These are phyloP conservation scores for Melipona quadrifasciata DNA, from an alignment of 1,140 invertebrate genomes.

Conservation along the genomic window DNA sequence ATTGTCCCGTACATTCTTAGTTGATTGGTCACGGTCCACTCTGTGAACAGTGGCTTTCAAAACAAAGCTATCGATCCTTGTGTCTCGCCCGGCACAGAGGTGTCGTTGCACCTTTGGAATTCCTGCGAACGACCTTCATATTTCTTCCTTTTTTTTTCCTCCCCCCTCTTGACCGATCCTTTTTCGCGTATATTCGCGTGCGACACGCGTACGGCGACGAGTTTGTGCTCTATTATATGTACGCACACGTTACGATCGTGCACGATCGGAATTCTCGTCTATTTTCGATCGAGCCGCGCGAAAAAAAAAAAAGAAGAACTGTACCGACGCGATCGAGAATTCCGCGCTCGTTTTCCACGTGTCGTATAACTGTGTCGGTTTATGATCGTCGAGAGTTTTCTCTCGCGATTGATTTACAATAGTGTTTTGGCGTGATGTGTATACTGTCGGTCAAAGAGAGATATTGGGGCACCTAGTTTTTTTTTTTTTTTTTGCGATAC, in stretches of 20 bases:
- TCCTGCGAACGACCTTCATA: slow-evolving; percentile 62
- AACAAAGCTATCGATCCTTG: slow-evolving; percentile 55
- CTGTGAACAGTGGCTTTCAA: slow-evolving; percentile 26
- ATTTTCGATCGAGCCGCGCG: neutral
- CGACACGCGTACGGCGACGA: slow-evolving; percentile 53
- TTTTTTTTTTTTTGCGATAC: no score
- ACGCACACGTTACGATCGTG: slow-evolving; percentile 46
- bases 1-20: slow-evolving; percentile 19
- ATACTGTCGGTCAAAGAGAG: no score
- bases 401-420: neutral
- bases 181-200: slow-evolving; percentile 54
- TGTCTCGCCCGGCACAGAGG: neutral
- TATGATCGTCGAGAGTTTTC: neutral
- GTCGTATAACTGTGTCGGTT: neutral
- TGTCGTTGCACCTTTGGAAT: slow-evolving; percentile 65
- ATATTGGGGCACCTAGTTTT: no score
- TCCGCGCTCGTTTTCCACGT: neutral
- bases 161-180: neutral
- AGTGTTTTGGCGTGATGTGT: neutral
- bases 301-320: slow-evolving; percentile 8
- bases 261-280: slow-evolving; percentile 36
- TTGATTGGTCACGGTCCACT: slow-evolving; percentile 7
- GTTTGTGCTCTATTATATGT: slow-evolving; percentile 24
- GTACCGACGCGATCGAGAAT: neutral
- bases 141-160: slow-evolving; percentile 27